Percentiles rank a stretch among this genome's conserved stretches.
phyloP scores from a whole-genome alignment of 1,140 invertebrate species.

The Hyles vespertilio region DNA sequence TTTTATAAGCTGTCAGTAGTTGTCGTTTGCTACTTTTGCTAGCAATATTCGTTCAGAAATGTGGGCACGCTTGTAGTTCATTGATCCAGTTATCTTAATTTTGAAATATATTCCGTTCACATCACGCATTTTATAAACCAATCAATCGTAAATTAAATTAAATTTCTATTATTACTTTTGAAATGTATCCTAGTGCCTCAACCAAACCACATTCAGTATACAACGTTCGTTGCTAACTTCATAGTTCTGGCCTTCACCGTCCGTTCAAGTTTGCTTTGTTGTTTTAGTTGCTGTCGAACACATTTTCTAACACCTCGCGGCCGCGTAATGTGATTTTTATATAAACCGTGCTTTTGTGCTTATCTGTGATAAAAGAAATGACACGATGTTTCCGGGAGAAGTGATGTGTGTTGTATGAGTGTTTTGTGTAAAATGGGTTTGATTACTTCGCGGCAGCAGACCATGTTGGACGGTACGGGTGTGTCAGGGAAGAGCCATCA shows the following conservation, averaged over 20 bases:
- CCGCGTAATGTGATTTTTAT: conserved; percentile 45
- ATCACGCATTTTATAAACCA: too few species aligned
- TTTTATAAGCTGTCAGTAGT: too few species aligned
- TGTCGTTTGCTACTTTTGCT: too few species aligned
- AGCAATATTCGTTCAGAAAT: too few species aligned
- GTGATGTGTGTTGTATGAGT: conserved; percentile 52
- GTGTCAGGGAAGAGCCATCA: conserved; percentile 69
- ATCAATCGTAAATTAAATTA: too few species aligned
- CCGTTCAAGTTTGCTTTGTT: conserved; percentile 27
- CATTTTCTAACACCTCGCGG: conserved; percentile 21
- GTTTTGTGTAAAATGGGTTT: conserved; percentile 71
- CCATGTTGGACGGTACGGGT: conserved; percentile 70
- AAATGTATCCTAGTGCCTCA: too few species aligned
- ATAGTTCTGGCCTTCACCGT: conserved; percentile 21
- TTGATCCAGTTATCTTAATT: too few species aligned
- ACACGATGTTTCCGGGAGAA: conserved; percentile 45
- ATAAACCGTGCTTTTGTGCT: conserved; percentile 46
- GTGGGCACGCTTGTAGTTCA: too few species aligned
- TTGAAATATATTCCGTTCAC: too few species aligned
- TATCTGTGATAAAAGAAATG: conserved; percentile 66
- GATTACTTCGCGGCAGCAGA: conserved; percentile 71
- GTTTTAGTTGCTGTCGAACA: conserved; percentile 21
- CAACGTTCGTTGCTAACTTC: conserved; percentile 26
- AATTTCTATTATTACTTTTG: too few species aligned
- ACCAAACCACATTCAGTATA: conserved; percentile 7